Evolutionary conservation across 2,113 vertebrate species (phyloP).

Genomic region (Ceyx cyanopectus): DNA sequence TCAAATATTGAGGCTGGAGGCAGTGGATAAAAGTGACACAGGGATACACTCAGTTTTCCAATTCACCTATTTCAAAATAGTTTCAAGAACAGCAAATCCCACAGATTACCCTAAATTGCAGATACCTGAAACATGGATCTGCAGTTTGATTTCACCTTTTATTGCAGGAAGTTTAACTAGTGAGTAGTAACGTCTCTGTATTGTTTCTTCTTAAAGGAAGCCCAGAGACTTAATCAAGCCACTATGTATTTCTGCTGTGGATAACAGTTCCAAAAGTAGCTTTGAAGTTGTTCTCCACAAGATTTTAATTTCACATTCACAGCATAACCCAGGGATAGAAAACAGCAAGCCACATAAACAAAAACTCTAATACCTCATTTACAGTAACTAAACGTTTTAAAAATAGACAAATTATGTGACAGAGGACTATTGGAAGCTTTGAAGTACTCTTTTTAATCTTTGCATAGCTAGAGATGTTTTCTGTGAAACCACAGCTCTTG

Average conservation of each 20-base stretch:
- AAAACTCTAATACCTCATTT: not conserved
- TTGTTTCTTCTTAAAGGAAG: not conserved
- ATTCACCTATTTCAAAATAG: not conserved
- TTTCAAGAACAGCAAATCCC: not conserved
- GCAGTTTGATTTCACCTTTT: not conserved
- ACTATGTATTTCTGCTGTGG: not conserved
- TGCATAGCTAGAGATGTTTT: not conserved
- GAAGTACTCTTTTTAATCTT: not conserved
- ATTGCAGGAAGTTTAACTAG: not conserved
- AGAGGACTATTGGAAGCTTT: not conserved
- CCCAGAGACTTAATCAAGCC: not conserved
- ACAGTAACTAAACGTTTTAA: not conserved
- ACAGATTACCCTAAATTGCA: not conserved
- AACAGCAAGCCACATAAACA: not conserved
- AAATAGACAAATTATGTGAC: not conserved
- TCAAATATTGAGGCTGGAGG: not conserved
- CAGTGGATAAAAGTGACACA: not conserved
- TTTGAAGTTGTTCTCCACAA: not conserved
- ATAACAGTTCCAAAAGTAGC: not conserved
- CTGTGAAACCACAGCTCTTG: not conserved
- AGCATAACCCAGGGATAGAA: not conserved
- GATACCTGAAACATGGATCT: not conserved
- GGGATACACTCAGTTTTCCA: not conserved
- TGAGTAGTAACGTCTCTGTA: not conserved
- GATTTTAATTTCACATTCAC: not conserved